These are phyloP conservation scores for Arremon brunneinucha DNA, from an alignment of 2,797 vertebrate species.

Conservation along the genomic window DNA sequence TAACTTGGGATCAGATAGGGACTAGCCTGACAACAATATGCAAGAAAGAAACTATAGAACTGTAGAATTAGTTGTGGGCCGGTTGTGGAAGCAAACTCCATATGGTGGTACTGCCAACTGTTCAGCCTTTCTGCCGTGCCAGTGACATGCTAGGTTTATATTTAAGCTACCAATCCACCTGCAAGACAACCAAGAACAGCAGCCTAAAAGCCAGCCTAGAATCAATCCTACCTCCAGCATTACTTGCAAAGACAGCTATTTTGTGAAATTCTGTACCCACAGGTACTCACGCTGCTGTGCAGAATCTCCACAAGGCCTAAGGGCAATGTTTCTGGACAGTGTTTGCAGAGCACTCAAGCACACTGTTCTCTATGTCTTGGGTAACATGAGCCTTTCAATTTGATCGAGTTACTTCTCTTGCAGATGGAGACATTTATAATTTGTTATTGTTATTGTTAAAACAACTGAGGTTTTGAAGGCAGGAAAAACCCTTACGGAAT, in stretches of 20 bases:
- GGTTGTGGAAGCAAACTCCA: background rate
- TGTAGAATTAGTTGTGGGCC: background rate
- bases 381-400: background rate
- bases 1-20: background rate
- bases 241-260: background rate
- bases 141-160: background rate
- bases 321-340: background rate
- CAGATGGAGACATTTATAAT: slow-evolving; percentile 43
- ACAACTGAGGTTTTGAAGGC: slow-evolving; percentile 44
- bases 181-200: background rate
- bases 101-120: background rate
- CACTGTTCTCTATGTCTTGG: background rate
- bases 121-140: background rate
- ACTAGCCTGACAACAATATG: background rate
- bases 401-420: background rate
- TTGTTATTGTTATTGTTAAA: slow-evolving; percentile 52
- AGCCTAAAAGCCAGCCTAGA: background rate
- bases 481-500: slow-evolving; percentile 36
- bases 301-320: background rate
- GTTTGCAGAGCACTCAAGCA: background rate
- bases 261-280: background rate
- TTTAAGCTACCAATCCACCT: background rate
- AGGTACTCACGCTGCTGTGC: background rate
- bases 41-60: background rate
- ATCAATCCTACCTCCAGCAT: background rate